Conservation (phyloP, 2,113 vertebrate genomes). For the Rhinichthys klamathensis region DNA sequence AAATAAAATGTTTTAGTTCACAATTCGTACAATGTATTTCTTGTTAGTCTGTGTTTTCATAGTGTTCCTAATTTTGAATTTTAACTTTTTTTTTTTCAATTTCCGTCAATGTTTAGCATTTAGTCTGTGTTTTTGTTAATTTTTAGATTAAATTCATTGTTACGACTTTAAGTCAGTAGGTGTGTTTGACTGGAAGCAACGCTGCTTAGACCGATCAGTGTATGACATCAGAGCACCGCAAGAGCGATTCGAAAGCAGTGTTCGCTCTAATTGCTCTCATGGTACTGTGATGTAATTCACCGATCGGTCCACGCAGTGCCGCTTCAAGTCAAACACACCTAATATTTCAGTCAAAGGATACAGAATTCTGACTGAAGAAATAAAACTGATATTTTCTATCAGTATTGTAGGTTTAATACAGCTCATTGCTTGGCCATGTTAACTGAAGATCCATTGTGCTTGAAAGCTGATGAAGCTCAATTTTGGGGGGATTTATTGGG, state of each 20-base stretch:
- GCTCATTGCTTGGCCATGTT: not conserved
- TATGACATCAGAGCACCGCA: too few species aligned
- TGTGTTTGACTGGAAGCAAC: too few species aligned
- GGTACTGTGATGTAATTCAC: too few species aligned
- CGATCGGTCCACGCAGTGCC: too few species aligned
- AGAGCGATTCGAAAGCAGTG: too few species aligned
- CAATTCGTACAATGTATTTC: conserved; percentile 68
- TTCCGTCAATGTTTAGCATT: conserved; percentile 22
- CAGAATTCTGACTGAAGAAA: not conserved
- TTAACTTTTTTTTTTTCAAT: conserved; percentile 1
- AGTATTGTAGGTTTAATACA: not conserved
- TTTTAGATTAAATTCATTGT: not conserved
- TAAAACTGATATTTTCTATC: not conserved
- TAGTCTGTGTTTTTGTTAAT: conserved; percentile 10
- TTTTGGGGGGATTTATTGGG: not conserved
- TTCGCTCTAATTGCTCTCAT: too few species aligned
- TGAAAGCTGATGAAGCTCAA: not conserved
- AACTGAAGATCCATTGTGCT: not conserved
- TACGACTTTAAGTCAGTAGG: not conserved
- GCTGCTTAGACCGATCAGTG: too few species aligned
- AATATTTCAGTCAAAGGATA: conserved; percentile 4
- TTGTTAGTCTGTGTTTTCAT: conserved; percentile 62
- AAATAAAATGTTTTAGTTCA: conserved; percentile 71
- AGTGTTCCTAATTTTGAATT: not conserved
- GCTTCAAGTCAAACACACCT: too few species aligned